Evolutionary conservation across 1,140 invertebrate species (phyloP).

Genomic region (Drosophila bocki): DNA sequence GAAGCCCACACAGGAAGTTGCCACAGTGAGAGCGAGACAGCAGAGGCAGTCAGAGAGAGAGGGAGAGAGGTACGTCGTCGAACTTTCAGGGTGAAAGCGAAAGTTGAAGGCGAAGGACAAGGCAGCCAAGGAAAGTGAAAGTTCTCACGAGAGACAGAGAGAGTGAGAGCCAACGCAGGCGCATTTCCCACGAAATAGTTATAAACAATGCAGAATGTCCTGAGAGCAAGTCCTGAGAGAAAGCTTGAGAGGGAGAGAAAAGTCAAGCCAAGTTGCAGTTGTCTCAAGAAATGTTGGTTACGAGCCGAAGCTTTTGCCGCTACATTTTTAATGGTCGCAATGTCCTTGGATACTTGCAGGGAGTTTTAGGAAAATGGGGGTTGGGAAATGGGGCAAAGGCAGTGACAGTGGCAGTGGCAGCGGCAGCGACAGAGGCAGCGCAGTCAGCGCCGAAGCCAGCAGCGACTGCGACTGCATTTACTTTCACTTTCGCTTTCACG

Average conservation of each 20-base stretch:
- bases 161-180: conserved; percentile 42
- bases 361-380: conserved; percentile 45
- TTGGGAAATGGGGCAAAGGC: conserved; percentile 58
- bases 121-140: conserved; percentile 73
- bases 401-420: conserved; percentile 18
- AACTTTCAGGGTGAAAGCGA: conserved; percentile 79
- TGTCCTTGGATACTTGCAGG: conserved; percentile 76
- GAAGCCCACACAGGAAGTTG: conserved; percentile 80
- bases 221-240: not conserved
- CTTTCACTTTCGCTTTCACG: conserved; percentile 78
- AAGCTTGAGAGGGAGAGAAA: conserved; percentile 26
- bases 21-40: conserved; percentile 37
- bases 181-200: conserved; percentile 48
- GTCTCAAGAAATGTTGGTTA: conserved; percentile 72
- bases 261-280: conserved; percentile 38
- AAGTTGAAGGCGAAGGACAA: conserved; percentile 80
- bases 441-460: no score
- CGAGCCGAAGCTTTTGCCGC: conserved; percentile 40
- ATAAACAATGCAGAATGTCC: conserved; percentile 55
- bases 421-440: conserved; percentile 3
- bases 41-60: conserved; percentile 5
- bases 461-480: conserved; percentile 47
- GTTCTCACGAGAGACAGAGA: conserved; percentile 21
- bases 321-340: conserved; percentile 82
- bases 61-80: conserved; percentile 54